Evolutionary conservation across 1,140 invertebrate genomes (phyloP).

Genomic region (Meloidogyne floridensis): DNA sequence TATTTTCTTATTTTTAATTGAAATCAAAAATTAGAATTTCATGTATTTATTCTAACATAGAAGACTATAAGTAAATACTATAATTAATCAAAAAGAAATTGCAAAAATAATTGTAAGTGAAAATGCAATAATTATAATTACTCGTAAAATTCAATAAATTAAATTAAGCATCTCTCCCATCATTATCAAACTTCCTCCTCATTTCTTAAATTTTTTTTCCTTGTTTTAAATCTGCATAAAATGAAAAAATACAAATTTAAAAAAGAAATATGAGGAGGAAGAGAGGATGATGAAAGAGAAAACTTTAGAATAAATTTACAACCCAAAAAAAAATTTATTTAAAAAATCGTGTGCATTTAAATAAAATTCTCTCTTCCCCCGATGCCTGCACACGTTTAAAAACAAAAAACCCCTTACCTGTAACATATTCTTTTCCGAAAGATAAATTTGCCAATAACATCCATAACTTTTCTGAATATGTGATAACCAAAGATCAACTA

Average conservation of each 20-base stretch:
- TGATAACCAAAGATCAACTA: background rate
- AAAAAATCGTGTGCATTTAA: background rate
- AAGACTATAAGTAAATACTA: too few relatives aligned
- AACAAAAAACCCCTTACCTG: background rate
- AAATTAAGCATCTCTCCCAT: too few relatives aligned
- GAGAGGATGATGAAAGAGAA: background rate
- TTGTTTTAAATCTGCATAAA: background rate
- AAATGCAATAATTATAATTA: too few relatives aligned
- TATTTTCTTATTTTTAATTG: too few relatives aligned
- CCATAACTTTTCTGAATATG: slow-evolving; percentile 1
- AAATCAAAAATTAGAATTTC: too few relatives aligned
- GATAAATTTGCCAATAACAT: slow-evolving; percentile 19
- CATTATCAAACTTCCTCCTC: background rate
- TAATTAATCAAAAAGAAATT: too few relatives aligned
- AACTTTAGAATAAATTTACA: background rate
- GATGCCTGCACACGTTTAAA: background rate
- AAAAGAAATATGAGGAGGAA: background rate
- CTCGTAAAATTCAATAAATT: too few relatives aligned
- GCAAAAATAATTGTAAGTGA: too few relatives aligned
- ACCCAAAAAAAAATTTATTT: background rate
- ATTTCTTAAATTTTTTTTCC: background rate
- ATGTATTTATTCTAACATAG: too few relatives aligned
- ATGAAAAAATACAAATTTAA: background rate
- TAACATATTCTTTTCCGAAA: background rate
- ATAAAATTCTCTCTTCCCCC: slow-evolving; percentile 1